Percentiles rank a stretch among this genome's conserved stretches.
These are phyloP conservation scores for Neoascia interrupta DNA, from an alignment of 2,888 invertebrate species.

Conservation along the genomic window DNA sequence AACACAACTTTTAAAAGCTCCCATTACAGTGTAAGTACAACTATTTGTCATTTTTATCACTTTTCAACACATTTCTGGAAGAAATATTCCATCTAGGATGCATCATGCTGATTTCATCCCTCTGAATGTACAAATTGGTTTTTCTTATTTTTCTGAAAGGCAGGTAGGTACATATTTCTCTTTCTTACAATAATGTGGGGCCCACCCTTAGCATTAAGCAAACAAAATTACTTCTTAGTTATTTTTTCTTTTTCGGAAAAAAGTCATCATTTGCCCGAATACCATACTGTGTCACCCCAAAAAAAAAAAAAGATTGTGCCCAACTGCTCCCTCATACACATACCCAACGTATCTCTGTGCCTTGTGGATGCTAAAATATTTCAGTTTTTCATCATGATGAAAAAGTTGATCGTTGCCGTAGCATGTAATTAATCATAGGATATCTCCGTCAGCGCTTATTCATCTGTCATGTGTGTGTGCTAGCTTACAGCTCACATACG, in stretches of 20 bases:
- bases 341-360: neutral
- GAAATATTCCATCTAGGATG: neutral
- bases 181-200: too few relatives aligned
- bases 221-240: neutral
- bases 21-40: slow-evolving; percentile 18
- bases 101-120: too few relatives aligned
- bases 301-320: neutral
- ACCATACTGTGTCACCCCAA: neutral
- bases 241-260: neutral
- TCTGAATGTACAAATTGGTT: too few relatives aligned
- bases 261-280: neutral
- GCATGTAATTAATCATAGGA: slow-evolving; percentile 54
- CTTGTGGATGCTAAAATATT: slow-evolving; percentile 6
- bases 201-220: too few relatives aligned
- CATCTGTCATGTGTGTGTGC: slow-evolving; percentile 51
- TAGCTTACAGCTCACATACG: neutral
- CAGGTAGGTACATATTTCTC: too few relatives aligned
- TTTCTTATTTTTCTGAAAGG: too few relatives aligned
- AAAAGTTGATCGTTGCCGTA: slow-evolving; percentile 55
- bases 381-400: neutral
- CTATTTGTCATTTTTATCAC: slow-evolving; percentile 25
- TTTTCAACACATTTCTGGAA: slow-evolving; percentile 19
- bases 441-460: slow-evolving; percentile 46
- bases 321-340: too few relatives aligned
- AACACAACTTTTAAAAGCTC: neutral